A percentile compares a stretch with the other conserved stretches of the same genome.
Evolutionary conservation across 2,113 vertebrate genomes (phyloP).

Genomic region (Protomyctophum bolini): DNA sequence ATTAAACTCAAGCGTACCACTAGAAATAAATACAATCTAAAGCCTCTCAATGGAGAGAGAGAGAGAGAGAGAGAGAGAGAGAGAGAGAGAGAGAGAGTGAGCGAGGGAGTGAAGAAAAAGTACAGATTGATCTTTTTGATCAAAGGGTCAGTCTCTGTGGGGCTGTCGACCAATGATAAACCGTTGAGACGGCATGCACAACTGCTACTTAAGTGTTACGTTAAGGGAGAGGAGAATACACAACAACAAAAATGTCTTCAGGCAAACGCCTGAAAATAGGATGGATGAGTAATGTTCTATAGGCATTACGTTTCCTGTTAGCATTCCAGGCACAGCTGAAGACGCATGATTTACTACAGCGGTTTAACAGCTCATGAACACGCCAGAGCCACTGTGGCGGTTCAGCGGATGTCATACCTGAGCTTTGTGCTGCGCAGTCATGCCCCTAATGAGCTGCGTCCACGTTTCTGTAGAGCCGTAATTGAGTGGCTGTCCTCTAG

Average conservation of each 20-base stretch:
- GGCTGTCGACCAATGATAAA: constrained; percentile 25
- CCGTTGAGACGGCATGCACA: constrained; percentile 6
- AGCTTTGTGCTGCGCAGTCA: too few relatives aligned
- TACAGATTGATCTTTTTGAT: constrained; percentile 44
- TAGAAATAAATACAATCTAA: constrained; percentile 57
- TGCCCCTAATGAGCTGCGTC: too few relatives aligned
- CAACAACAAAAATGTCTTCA: neutral
- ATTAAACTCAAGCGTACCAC: constrained; percentile 64
- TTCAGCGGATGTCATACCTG: too few relatives aligned
- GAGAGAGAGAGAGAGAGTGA: neutral
- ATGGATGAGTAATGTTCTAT: constrained; percentile 12
- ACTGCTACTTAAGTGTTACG: neutral
- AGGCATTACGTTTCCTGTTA: constrained; percentile 8
- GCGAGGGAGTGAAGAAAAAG: constrained; percentile 10
- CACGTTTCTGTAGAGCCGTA: too few relatives aligned
- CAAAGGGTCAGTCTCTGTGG: constrained; percentile 34
- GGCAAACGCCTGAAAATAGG: constrained; percentile 17
- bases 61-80: constrained; percentile 1
- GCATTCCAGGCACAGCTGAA: constrained; percentile 6
- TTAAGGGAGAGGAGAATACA: neutral
- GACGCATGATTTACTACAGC: constrained; percentile 5
- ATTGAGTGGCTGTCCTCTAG: too few relatives aligned
- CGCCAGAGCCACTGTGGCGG: neutral
- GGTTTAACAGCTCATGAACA: constrained; percentile 10
- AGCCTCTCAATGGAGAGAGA: constrained; percentile 20